These are phyloP conservation scores for Galagoides demidoff DNA, from an alignment of 2,797 vertebrate species.

Conservation along the genomic window DNA sequence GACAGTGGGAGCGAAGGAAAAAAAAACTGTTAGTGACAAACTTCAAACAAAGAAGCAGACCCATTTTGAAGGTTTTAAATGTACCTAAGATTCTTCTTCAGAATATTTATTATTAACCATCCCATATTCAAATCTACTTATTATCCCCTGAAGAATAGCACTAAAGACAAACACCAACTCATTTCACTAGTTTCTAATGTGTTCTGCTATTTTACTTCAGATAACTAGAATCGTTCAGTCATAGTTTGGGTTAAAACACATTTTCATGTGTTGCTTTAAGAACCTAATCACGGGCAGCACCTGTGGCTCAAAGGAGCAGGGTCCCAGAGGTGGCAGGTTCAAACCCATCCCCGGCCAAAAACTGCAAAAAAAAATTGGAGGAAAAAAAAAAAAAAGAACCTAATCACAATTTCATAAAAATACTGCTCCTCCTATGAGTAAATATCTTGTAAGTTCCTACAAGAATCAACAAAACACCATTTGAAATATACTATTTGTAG, in stretches of 20 bases:
- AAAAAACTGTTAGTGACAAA: not conserved
- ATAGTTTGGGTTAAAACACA: not conserved
- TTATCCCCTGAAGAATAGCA: not conserved
- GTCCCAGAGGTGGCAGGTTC: too few species aligned
- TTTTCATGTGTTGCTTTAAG: constrained; percentile 19
- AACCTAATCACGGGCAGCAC: not conserved
- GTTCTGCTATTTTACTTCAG: not conserved
- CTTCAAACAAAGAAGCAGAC: constrained; percentile 24
- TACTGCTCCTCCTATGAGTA: not conserved
- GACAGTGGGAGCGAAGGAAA: too few species aligned
- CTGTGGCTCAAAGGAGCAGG: too few species aligned
- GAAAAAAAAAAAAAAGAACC: too few species aligned
- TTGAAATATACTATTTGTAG: constrained; percentile 10
- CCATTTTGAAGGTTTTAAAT: constrained; percentile 17
- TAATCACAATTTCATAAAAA: constrained; percentile 34
- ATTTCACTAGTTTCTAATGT: not conserved
- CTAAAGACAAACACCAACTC: not conserved
- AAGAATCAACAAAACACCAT: not conserved
- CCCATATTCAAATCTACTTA: not conserved
- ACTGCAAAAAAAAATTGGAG: too few species aligned
- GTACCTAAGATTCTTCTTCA: not conserved
- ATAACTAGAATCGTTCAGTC: not conserved
- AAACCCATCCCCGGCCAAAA: too few species aligned
- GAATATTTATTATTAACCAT: constrained; percentile 13
- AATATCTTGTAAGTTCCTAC: not conserved